Base-by-base conservation (phyloP, 2,888 invertebrate genomes). In the Argyresthia albistria region DNA sequence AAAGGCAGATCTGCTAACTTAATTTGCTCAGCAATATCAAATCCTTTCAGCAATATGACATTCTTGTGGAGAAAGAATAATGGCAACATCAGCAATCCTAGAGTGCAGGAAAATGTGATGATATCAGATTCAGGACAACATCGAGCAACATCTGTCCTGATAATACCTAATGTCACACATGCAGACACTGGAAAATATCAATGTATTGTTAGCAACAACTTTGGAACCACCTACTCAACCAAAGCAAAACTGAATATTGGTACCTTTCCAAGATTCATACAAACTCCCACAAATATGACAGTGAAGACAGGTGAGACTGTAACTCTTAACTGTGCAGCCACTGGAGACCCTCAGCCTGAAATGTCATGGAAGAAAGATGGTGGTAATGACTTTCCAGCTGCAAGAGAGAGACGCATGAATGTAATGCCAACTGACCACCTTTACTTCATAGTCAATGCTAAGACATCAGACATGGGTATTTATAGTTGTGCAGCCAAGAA, bases 401-500 rank as follows among this genome's bases (percentile, higher is more conserved):
- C 98, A 8, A 90, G 94, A 61, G 97, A 98, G 74, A 90, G 97
- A 46, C 89, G 98, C 42, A 94, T 98, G 93, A 95, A 95, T 79
- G 95, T 97, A 48, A 95, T 97, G 91, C 94, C 96, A 0, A 91
- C 92, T 36, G 97, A 98, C 70, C 95, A 97, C 73, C 92, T 94
- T 1, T 96, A 97, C 73, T 96, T 97, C 69, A 98, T 98, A 62
- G 91, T 96, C n/a, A 93, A 96, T 80, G 95, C 96, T 16, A 96
- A 96, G 75, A 90, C 93, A 0, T 90, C 91, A 39, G 98, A 98
- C 70, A 94, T 95, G 80, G 98, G 98, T 0, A 89, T 96, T 36
- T 98, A 98, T 72, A 97, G 95, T 51, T 98, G 98, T 79, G 96
- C 94, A 8, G 98, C 98, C 0, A 91, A 92, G 66, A 98, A 97